Evolutionary conservation across 2,797 vertebrate species (phyloP), one percentile per base, ranked within the genome.

Genomic region (Phyllotis vaccarum): DNA sequence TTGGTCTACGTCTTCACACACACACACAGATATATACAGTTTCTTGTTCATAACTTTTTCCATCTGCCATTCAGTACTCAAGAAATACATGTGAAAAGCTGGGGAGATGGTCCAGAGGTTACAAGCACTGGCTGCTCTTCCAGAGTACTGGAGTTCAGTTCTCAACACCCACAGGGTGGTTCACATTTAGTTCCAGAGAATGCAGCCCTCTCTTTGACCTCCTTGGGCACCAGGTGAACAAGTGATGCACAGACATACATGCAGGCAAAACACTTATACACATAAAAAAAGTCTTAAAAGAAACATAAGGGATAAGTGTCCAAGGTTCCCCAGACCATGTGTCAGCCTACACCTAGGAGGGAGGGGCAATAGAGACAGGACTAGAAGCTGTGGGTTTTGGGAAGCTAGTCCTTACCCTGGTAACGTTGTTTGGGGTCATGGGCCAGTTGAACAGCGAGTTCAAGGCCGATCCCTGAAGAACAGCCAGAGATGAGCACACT

Each of bases 401-500:
- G 70, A 24, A 49, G 64, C 27, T 6, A 1, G 6, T 6, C 14
- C 98, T 99, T 99, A 99, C 99, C 99, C 96, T 99, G 99, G 98
- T 99, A 99, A 92, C 99, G 99, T 97, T 98, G 98, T 97, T 98
- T 98, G 88, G 99, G 99, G 98, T 99, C 99, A 92, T 95, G 98
- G 70, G 99, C 99, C 98, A 99, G 98, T 94, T 98, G 98, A 93
- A 99, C 99, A 6, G 99, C 99, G 72, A 99, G 99, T 94, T 99
- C 98, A 93, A 99, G 98, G 95, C 99, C 99, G 93, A 99, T 99
- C 96, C 99, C 99, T 0, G 99, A 99, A 89, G 99, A 99, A 97
- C 99, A 99, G 98, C 99, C 99, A 34, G 99, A 99, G 98, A 99
- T 98, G 86, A 99, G 98, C 83, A 99, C 99, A 13, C 98, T 99